These are phyloP conservation scores for Lysiphlebus fabarum DNA, from an alignment of 1,140 invertebrate species.

Conservation along the genomic window DNA sequence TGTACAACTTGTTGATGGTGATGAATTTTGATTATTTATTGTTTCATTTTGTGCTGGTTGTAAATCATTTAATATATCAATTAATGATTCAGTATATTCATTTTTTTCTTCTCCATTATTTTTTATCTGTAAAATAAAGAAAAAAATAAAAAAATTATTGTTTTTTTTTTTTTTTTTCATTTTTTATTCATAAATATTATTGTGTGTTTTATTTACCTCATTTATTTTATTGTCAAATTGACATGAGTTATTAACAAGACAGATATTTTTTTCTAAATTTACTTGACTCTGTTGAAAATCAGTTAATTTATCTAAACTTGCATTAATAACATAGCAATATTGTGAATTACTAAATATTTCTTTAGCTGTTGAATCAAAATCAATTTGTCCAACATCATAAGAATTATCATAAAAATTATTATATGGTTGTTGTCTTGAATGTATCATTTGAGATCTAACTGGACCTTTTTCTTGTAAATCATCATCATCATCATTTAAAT, in stretches of 20 bases:
- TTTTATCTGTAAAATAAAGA: too few species aligned
- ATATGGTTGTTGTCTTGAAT: constrained; percentile 31
- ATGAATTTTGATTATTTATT: constrained; percentile 23
- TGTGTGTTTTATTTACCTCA: too few species aligned
- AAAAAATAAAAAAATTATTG: too few species aligned
- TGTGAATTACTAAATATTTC: constrained; percentile 33
- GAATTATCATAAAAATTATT: constrained; percentile 15
- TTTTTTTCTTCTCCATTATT: constrained; percentile 26
- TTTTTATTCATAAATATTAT: too few species aligned
- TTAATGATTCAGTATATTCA: too few species aligned
- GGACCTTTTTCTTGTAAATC: constrained; percentile 34
- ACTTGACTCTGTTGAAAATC: constrained; percentile 4
- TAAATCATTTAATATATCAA: constrained; percentile 16
- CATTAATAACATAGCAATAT: constrained; percentile 32
- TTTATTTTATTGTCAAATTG: too few species aligned
- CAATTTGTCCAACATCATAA: not conserved
- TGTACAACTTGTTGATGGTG: constrained; percentile 22
- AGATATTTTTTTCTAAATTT: too few species aligned
- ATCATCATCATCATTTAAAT: constrained; percentile 19
- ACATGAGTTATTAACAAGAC: too few species aligned
- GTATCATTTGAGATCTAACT: constrained; percentile 25
- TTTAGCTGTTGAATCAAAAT: constrained; percentile 33
- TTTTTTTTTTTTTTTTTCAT: too few species aligned
- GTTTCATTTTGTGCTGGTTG: constrained; percentile 32
- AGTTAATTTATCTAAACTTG: constrained; percentile 32